Conservation (phyloP, 2,113 vertebrate genomes). For the Mesocricetus auratus region DNA sequence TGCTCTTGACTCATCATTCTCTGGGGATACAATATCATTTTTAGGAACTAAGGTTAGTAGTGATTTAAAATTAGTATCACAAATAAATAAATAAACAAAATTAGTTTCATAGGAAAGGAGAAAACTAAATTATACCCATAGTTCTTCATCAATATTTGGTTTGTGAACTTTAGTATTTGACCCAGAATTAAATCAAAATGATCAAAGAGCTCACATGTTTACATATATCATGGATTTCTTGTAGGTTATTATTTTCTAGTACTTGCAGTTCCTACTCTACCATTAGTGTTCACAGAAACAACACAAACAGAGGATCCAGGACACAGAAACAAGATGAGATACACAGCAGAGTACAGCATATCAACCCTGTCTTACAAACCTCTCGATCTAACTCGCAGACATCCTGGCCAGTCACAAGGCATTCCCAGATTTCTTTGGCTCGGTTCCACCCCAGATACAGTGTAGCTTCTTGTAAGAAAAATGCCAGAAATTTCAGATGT, state of each 20-base stretch:
- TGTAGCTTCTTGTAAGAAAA: conserved; percentile 99
- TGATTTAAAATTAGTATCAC: conserved; percentile 48
- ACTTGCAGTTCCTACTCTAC: neutral
- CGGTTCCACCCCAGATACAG: conserved; percentile 98
- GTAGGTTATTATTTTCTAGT: conserved; percentile 1
- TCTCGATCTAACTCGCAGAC: conserved; percentile 98
- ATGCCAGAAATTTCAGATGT: conserved; percentile 98
- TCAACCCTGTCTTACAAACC: conserved; percentile 83
- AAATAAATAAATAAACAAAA: neutral
- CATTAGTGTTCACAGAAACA: neutral
- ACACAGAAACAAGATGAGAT: neutral
- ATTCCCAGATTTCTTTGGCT: conserved; percentile 99
- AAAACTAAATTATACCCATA: neutral
- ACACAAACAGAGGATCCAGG: neutral
- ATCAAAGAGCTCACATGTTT: neutral
- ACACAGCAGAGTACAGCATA: neutral
- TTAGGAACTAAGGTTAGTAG: neutral
- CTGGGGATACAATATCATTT: neutral
- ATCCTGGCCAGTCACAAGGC: conserved; percentile 96
- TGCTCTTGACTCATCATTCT: neutral
- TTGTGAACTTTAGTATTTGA: conserved; percentile 37
- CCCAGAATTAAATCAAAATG: conserved; percentile 40
- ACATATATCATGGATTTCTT: neutral
- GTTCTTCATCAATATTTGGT: neutral
- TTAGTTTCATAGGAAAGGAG: neutral